Evolutionary conservation across 2,888 invertebrate genomes (phyloP).

Genomic region (Epinotia brunnichana): DNA sequence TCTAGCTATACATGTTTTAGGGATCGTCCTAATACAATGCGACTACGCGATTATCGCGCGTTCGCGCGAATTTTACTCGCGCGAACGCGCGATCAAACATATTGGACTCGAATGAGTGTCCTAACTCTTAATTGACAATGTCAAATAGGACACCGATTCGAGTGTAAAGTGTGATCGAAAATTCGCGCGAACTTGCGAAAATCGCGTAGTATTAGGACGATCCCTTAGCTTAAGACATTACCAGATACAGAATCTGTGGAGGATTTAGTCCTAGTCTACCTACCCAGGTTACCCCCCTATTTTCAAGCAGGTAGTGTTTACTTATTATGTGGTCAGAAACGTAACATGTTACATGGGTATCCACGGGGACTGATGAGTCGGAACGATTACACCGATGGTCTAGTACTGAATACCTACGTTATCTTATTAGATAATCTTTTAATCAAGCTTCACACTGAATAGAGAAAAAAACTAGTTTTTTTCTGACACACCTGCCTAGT

Average conservation of each 20-base stretch:
- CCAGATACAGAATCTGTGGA: not conserved
- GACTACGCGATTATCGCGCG: too few species aligned
- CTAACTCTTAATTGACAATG: too few species aligned
- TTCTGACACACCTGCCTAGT: not conserved
- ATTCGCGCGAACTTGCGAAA: too few species aligned
- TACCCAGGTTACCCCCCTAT: not conserved
- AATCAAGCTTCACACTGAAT: not conserved
- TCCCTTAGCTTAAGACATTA: not conserved
- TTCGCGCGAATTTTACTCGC: too few species aligned
- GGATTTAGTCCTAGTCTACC: too few species aligned
- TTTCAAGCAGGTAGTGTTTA: slow-evolving; percentile 4
- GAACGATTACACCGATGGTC: slow-evolving; percentile 40
- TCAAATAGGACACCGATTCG: too few species aligned
- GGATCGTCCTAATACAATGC: too few species aligned
- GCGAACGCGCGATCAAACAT: too few species aligned
- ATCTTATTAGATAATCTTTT: slow-evolving; percentile 25
- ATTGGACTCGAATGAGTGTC: too few species aligned
- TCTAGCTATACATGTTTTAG: too few species aligned
- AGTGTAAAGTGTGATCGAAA: too few species aligned
- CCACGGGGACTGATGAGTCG: slow-evolving; percentile 38
- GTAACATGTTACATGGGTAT: slow-evolving; percentile 40
- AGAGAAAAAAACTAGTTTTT: not conserved
- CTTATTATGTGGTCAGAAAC: slow-evolving; percentile 35
- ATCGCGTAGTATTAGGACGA: too few species aligned
- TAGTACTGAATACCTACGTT: slow-evolving; percentile 18